Conservation (phyloP, 2,113 vertebrate species). For the Ceuthmochares aereus region DNA sequence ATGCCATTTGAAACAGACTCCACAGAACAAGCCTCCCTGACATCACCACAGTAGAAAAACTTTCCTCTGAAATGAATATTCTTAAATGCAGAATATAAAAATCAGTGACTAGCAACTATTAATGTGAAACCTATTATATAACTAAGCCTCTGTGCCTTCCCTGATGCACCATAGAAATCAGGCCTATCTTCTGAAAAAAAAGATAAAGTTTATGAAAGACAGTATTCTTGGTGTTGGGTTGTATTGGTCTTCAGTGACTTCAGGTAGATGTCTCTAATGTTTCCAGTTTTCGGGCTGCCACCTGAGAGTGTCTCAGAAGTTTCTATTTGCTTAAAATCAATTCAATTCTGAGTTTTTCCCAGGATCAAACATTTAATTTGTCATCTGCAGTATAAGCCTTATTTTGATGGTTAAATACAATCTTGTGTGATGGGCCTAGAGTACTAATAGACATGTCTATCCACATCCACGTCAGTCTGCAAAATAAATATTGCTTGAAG, state of each 20-base stretch:
- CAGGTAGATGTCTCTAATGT: background rate
- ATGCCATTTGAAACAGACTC: background rate
- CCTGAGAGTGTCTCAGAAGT: background rate
- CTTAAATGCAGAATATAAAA: conserved; percentile 6
- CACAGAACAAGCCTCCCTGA: background rate
- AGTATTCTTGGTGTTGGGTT: background rate
- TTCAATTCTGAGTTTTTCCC: background rate
- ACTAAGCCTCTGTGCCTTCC: background rate
- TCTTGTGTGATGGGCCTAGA: background rate
- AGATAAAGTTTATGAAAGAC: background rate
- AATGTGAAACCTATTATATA: background rate
- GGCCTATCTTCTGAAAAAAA: background rate
- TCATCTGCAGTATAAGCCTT: background rate
- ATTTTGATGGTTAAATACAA: background rate
- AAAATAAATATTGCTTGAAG: background rate
- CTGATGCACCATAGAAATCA: background rate
- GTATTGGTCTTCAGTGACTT: background rate
- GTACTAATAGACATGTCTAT: background rate
- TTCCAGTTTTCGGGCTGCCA: background rate
- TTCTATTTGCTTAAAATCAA: background rate
- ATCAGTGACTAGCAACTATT: background rate
- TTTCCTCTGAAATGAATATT: conserved; percentile 3
- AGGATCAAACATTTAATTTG: background rate
- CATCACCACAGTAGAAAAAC: background rate
- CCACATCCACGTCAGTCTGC: background rate